These are phyloP conservation scores for Heliconius ismenius DNA, from an alignment of 2,888 invertebrate species.

Conservation along the genomic window DNA sequence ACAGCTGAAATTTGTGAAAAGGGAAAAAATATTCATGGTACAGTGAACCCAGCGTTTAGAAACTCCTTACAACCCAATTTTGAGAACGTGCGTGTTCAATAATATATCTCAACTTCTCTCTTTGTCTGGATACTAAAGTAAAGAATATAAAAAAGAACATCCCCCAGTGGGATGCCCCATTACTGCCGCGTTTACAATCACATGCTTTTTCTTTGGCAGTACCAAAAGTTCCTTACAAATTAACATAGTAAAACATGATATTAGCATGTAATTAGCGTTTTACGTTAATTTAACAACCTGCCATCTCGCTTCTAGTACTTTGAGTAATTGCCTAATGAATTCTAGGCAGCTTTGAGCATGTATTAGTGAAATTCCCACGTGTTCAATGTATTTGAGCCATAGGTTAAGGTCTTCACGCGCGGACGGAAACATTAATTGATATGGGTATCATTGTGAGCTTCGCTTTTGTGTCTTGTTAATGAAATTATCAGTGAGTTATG, in stretches of 20 bases:
- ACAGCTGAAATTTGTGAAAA: no score
- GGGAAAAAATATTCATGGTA: no score
- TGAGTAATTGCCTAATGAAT: constrained; percentile 31
- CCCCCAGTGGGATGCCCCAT: no score
- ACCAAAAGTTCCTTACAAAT: neutral
- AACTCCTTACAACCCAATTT: no score
- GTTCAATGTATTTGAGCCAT: constrained; percentile 38
- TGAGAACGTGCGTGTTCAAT: no score
- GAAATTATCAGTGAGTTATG: neutral
- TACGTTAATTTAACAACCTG: constrained; percentile 2
- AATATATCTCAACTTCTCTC: no score
- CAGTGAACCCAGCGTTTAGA: no score
- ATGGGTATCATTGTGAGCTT: constrained; percentile 6
- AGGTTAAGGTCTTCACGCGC: constrained; percentile 43
- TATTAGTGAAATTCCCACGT: constrained; percentile 44
- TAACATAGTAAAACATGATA: neutral
- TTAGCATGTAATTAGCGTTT: neutral
- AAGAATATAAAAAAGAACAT: no score
- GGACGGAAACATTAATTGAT: constrained; percentile 33
- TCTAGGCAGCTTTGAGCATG: constrained; percentile 25
- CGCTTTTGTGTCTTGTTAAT: constrained; percentile 9
- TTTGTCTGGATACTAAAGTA: no score
- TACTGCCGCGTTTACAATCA: no score
- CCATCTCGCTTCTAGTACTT: constrained; percentile 13
- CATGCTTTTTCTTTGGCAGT: no score